Conservation (phyloP, 2,113 vertebrate species). For the Gavialis gangeticus region DNA sequence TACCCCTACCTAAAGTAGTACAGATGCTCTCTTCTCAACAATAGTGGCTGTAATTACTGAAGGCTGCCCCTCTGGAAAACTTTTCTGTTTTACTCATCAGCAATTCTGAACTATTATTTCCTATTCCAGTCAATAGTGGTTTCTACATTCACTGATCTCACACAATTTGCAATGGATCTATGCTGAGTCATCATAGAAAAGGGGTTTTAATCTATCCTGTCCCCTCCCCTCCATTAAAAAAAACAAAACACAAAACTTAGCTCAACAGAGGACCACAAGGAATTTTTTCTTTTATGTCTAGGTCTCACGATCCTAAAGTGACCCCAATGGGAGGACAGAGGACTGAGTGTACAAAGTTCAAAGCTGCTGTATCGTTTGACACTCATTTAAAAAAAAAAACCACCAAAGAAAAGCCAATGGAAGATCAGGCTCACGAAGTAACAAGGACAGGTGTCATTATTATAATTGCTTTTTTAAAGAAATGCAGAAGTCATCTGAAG, state of each 20-base stretch:
- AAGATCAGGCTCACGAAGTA: background rate
- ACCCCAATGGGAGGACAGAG: constrained; percentile 18
- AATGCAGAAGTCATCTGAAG: background rate
- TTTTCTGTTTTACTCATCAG: background rate
- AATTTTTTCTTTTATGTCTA: background rate
- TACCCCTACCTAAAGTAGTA: background rate
- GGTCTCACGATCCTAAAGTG: constrained; percentile 56
- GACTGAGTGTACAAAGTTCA: background rate
- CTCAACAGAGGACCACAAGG: background rate
- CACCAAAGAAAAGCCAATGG: background rate
- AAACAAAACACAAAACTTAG: constrained; percentile 51
- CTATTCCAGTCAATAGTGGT: accelerated
- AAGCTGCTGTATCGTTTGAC: background rate
- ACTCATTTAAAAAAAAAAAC: background rate
- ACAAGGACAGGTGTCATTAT: background rate
- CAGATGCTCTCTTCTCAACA: background rate
- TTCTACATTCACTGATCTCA: accelerated
- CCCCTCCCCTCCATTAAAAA: background rate
- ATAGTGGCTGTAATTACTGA: background rate
- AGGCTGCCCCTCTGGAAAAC: background rate
- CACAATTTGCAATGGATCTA: background rate
- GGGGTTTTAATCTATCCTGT: background rate
- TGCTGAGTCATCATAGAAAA: background rate
- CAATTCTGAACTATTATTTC: accelerated
- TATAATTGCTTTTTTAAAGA: constrained; percentile 33